A percentile compares a stretch with the other conserved stretches of the same genome.
These are phyloP conservation scores for Halocynthia aurantium DNA, from an alignment of 23 tunicate species.

Conservation along the genomic window DNA sequence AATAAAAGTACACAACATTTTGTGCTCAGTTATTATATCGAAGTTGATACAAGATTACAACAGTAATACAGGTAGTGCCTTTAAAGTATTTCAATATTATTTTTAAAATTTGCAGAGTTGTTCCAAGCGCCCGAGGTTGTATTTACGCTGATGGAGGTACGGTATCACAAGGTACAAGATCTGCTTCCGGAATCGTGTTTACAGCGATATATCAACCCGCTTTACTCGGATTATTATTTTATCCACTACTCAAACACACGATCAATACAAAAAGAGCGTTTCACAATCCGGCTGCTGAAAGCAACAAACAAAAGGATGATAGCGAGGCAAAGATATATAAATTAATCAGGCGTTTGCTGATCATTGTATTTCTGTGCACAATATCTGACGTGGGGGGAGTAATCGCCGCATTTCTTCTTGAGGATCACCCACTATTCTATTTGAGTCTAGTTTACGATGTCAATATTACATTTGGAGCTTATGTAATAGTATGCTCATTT, in stretches of 20 bases:
- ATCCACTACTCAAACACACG: slow-evolving; percentile 28
- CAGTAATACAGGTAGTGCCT: not conserved
- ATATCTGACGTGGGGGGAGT: slow-evolving; percentile 30
- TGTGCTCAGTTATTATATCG: not conserved
- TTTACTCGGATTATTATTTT: slow-evolving; percentile 12
- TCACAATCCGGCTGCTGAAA: not conserved
- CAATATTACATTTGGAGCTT: slow-evolving; percentile 25
- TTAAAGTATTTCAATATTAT: not conserved
- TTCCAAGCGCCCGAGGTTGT: slow-evolving; percentile 18
- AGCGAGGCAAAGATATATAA: slow-evolving; percentile 12
- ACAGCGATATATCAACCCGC: slow-evolving; percentile 34
- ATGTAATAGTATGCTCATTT: slow-evolving; percentile 13
- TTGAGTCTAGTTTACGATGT: slow-evolving; percentile 30
- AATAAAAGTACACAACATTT: no score
- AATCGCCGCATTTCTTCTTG: slow-evolving; percentile 23
- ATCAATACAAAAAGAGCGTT: not conserved
- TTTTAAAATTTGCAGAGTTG: not conserved
- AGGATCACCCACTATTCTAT: slow-evolving; percentile 16
- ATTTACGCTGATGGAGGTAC: slow-evolving; percentile 35
- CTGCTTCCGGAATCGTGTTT: slow-evolving; percentile 25
- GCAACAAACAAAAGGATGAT: not conserved
- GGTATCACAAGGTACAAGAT: slow-evolving; percentile 28
- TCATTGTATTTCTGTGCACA: slow-evolving; percentile 10
- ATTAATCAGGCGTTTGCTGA: slow-evolving; percentile 22
- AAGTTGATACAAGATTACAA: not conserved